Evolutionary conservation across 2,113 vertebrate genomes (phyloP).

Genomic region (Columba livia): DNA sequence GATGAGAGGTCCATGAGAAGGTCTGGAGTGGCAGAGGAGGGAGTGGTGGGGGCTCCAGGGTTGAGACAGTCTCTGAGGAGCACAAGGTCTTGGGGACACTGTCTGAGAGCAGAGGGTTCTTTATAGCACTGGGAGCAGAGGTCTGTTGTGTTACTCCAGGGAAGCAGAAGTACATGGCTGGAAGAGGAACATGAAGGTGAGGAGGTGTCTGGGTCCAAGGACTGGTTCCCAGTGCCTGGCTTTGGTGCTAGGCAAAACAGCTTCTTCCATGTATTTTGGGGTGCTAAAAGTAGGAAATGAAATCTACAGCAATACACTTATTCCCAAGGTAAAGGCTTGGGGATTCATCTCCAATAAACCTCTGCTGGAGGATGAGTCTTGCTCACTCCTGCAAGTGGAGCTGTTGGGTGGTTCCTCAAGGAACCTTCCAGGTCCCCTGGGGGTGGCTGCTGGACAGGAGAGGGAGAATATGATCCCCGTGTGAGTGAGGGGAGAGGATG

Average conservation of each 20-base stretch:
- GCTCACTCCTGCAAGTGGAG: rapidly evolving
- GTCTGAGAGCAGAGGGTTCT: not conserved
- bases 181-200: rapidly evolving
- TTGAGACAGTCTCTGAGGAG: not conserved
- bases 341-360: not conserved
- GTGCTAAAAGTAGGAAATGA: not conserved
- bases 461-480: not conserved
- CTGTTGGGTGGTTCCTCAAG: not conserved
- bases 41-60: not conserved
- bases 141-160: not conserved
- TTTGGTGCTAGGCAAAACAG: not conserved
- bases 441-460: not conserved
- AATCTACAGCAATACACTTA: not conserved
- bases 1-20: too few relatives aligned
- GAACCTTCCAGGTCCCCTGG: not conserved
- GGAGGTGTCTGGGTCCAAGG: not conserved
- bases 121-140: not conserved
- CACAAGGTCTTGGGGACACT: not conserved
- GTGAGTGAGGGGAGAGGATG: not conserved
- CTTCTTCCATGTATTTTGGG: not conserved
- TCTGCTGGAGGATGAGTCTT: not conserved
- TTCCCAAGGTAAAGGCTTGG: not conserved
- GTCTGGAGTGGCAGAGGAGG: not conserved
- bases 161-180: not conserved
- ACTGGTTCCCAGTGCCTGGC: not conserved